Evolutionary conservation across 2,888 invertebrate genomes (phyloP).

Genomic region (Limnephilus marmoratus): DNA sequence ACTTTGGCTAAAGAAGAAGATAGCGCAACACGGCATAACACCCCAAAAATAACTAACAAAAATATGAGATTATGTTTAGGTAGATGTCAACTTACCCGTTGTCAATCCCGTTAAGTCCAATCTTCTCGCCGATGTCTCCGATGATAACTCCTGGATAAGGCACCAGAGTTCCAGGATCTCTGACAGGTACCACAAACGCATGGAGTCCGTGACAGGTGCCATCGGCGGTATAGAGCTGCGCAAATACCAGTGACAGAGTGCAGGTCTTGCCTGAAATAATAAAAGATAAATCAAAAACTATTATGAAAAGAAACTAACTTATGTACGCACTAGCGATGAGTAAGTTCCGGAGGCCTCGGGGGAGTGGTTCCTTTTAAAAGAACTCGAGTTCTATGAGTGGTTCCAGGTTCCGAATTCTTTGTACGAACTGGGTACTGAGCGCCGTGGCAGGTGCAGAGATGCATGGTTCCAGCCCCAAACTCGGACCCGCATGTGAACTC

Average conservation of each 20-base stretch:
- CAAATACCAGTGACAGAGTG: conserved; percentile 91
- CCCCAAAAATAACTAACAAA: too few relatives aligned
- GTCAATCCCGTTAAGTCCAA: conserved; percentile 93
- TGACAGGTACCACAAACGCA: conserved; percentile 91
- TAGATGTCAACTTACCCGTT: conserved; percentile 82
- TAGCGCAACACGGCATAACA: too few relatives aligned
- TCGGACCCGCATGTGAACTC: too few relatives aligned
- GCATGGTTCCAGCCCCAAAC: too few relatives aligned
- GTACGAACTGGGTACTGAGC: too few relatives aligned
- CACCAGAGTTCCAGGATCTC: conserved; percentile 85
- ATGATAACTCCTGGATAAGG: conserved; percentile 91
- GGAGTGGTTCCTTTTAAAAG: too few relatives aligned
- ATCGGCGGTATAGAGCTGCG: conserved; percentile 90
- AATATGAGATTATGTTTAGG: not conserved
- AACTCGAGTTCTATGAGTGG: too few relatives aligned
- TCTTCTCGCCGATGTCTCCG: conserved; percentile 95
- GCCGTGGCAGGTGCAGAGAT: too few relatives aligned
- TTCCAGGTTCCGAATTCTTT: too few relatives aligned
- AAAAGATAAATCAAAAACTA: conserved; percentile 14
- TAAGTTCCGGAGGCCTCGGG: too few relatives aligned
- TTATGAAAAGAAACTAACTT: not conserved
- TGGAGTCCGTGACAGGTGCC: conserved; percentile 90
- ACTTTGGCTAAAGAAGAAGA: too few relatives aligned
- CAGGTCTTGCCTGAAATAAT: conserved; percentile 83
- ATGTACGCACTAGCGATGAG: too few relatives aligned